Conservation (phyloP, 2,888 invertebrate genomes). For the Piscicola geometra region DNA sequence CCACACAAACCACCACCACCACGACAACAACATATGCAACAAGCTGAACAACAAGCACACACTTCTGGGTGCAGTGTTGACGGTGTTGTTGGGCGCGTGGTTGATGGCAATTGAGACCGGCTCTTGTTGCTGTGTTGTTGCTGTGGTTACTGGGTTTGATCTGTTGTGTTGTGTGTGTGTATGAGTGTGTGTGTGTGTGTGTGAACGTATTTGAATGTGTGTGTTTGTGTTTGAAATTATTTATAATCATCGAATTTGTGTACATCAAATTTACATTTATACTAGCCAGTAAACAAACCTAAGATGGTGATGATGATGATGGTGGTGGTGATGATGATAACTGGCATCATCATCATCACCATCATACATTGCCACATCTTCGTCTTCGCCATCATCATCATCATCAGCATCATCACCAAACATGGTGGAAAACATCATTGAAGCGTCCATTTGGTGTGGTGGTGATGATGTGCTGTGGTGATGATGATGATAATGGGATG, state of each 20-base stretch:
- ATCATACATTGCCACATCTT: background rate
- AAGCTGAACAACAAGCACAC: background rate
- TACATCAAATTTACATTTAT: too few species aligned
- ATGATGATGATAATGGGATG: too few species aligned
- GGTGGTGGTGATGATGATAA: too few species aligned
- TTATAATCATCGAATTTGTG: too few species aligned
- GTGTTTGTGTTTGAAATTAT: too few species aligned
- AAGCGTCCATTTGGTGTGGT: too few species aligned
- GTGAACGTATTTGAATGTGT: too few species aligned
- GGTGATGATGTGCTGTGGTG: background rate
- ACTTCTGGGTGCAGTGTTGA: background rate
- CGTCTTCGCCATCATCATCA: conserved; percentile 4
- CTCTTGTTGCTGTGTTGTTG: background rate
- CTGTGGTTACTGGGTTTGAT: background rate
- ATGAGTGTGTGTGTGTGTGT: too few species aligned
- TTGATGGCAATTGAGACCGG: conserved; percentile 1
- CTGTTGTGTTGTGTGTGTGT: background rate
- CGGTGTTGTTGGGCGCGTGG: conserved; percentile 2
- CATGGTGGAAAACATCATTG: background rate
- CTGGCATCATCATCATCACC: background rate
- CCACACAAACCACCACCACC: too few species aligned
- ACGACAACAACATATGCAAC: background rate
- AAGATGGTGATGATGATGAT: too few species aligned
- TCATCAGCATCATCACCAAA: conserved; percentile 2
- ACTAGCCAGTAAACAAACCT: too few species aligned